Conservation (phyloP, 2,888 invertebrate genomes). For the Magallana nippona region DNA sequence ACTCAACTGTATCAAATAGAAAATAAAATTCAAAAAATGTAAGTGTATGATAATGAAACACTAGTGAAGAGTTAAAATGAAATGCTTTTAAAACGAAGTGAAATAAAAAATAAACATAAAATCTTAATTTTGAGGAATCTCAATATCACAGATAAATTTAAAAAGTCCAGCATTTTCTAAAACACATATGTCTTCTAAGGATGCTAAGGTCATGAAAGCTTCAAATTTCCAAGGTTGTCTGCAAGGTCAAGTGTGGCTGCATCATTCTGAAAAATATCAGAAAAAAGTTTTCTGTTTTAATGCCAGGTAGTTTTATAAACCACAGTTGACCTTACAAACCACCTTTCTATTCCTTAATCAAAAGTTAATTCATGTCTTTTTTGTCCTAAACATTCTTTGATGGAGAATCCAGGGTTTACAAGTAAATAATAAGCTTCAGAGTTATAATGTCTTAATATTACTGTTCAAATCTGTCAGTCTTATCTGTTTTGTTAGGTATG, state of each 20-base stretch:
- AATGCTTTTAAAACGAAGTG: not conserved
- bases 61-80: not conserved
- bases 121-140: not conserved
- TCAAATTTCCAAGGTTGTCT: conserved; percentile 65
- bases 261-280: conserved; percentile 60
- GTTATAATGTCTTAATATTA: too few relatives aligned
- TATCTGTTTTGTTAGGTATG: too few relatives aligned
- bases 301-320: not conserved
- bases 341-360: not conserved
- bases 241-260: conserved; percentile 61
- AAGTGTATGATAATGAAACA: not conserved
- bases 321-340: conserved; percentile 31
- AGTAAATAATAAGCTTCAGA: too few relatives aligned
- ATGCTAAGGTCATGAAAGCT: conserved; percentile 60
- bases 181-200: conserved; percentile 23
- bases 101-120: conserved; percentile 8
- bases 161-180: not conserved
- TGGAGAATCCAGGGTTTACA: not conserved
- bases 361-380: not conserved
- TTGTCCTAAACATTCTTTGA: not conserved
- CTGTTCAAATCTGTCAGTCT: too few relatives aligned
- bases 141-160: conserved; percentile 11
- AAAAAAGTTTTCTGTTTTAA: conserved; percentile 28
- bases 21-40: not conserved
- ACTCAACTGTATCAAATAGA: too few relatives aligned